Evolutionary conservation across 2,888 invertebrate species (phyloP), one percentile per base, ranked within the genome.

Genomic region (Byasa hedistus): DNA sequence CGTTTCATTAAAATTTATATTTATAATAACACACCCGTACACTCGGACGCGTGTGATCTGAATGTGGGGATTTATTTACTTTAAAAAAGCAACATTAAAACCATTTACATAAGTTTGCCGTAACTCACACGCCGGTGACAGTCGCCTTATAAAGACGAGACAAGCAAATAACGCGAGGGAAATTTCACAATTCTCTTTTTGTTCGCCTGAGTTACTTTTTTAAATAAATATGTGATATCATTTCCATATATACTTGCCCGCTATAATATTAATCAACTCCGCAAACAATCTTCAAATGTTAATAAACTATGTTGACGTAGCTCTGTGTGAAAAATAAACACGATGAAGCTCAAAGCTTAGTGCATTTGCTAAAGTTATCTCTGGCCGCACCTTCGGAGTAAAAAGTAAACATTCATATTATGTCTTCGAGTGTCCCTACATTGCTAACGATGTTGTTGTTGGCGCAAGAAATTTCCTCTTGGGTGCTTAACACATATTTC

Each of bases 1-100:
- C 85, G 84, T 86, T 87, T 81, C 82, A 87, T 89, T 89, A 87
- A 85, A 86, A 89, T 87, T 86, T 83, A 85, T 87, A 89, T 87
- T 86, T 83, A 79, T 87, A 85, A 86, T 82, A 83, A 82, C 86
- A 80, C 84, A 84, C 84, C 85, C 83, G 81, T 77, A 77, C 79
- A 76, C 75, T 76, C 77, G 79, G 74, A 76, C 77, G 72, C 82
- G 81, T 88, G 85, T 84, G 85, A 86, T 83, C 79, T 79, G 76
- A 70, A 73, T 75, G 72, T 74, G 72, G 73, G 75, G 72, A 79
- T 72, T 77, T 78, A 79, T 81, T 80, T 82, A 76, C 77, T 78
- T 76, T 78, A n/a, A 55, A 44, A 59, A 44, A 64, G 44, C n/a
- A 39, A 70, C 70, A 72, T 73, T 75, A 76, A 72, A 77, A 78